phyloP scores from a whole-genome alignment of 2,113 vertebrate genomes.

The Poeciliopsis occidentalis region DNA sequence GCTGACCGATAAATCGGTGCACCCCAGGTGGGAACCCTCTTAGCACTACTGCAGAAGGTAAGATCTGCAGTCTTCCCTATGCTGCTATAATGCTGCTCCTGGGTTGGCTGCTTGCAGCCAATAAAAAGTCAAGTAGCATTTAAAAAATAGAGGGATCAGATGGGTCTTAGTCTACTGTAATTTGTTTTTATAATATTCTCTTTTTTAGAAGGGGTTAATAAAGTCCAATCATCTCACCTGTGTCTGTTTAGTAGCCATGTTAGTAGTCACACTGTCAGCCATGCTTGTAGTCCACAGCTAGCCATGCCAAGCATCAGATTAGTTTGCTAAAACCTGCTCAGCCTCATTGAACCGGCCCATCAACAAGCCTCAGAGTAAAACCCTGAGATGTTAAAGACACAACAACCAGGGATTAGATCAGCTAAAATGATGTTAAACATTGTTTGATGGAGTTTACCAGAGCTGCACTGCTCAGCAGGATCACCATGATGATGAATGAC shows the following conservation, averaged over 20 bases:
- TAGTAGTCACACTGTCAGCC: conserved; percentile 15
- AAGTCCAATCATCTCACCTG: conserved; percentile 27
- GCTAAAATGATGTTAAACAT: background rate
- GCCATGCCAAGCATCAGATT: conserved; percentile 26
- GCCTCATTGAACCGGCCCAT: conserved; percentile 6
- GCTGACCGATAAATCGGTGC: no score
- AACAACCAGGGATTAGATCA: background rate
- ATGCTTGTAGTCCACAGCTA: conserved; percentile 18
- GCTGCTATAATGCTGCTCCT: no score
- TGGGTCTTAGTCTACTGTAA: no score
- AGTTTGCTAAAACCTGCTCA: conserved; percentile 5
- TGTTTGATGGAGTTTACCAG: conserved; percentile 75
- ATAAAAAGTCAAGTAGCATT: no score
- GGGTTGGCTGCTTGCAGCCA: no score
- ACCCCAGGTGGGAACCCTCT: no score
- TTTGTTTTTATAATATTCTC: background rate
- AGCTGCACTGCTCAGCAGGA: conserved; percentile 93
- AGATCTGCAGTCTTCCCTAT: no score
- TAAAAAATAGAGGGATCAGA: no score
- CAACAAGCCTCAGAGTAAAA: conserved; percentile 4
- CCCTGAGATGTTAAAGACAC: background rate
- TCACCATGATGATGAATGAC: conserved; percentile 97
- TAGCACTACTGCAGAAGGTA: no score
- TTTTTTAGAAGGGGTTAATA: background rate
- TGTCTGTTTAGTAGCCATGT: background rate